Evolutionary conservation across 2,888 invertebrate species (phyloP).

Genomic region (Periphyllus acericola): DNA sequence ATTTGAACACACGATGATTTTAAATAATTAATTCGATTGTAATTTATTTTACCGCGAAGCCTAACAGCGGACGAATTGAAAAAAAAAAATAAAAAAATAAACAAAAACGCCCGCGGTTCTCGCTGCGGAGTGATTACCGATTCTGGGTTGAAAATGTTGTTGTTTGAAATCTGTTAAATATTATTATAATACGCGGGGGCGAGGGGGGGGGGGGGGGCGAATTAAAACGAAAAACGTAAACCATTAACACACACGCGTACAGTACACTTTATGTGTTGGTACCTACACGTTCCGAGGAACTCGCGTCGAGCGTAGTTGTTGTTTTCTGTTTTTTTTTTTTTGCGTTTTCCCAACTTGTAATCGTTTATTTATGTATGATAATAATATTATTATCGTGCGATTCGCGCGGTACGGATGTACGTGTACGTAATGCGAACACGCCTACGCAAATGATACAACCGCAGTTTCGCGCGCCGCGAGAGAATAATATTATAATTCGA

Average conservation of each 20-base stretch:
- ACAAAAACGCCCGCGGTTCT: not conserved
- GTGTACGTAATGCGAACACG: too few relatives aligned
- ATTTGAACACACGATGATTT: not conserved
- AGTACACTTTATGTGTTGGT: not conserved
- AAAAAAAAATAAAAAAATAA: slow-evolving; percentile 7
- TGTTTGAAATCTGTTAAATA: not conserved
- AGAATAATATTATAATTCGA: too few relatives aligned
- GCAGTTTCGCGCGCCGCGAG: too few relatives aligned
- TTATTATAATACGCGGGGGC: too few relatives aligned
- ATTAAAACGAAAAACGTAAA: not conserved
- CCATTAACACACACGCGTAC: not conserved
- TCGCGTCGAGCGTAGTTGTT: not conserved
- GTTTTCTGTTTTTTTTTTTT: not conserved
- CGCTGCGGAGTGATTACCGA: not conserved
- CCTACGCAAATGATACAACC: too few relatives aligned
- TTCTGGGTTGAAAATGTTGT: not conserved
- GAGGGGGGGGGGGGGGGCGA: too few relatives aligned
- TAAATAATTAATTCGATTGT: slow-evolving; percentile 11
- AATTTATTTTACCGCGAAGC: not conserved
- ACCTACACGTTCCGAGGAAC: not conserved
- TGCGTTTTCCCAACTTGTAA: not conserved
- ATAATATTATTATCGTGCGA: too few relatives aligned
- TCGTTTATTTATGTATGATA: not conserved
- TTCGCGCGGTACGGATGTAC: too few relatives aligned
- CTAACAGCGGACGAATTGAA: not conserved